Conservation (phyloP, 2,888 invertebrate genomes). For the Himalopsyche tibetana region DNA sequence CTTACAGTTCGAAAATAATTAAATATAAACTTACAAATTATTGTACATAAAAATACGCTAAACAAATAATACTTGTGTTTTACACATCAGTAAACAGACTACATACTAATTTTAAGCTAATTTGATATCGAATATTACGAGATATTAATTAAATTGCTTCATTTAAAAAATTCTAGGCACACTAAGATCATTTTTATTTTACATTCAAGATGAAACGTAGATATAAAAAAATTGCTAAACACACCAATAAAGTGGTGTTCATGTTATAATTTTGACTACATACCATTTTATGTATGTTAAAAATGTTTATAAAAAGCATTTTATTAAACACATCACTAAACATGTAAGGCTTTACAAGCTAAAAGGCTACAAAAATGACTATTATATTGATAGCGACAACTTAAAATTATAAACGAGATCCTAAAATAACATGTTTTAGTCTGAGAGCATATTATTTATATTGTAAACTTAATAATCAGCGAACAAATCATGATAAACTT, state of each 20-base stretch:
- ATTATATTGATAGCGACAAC: slow-evolving; percentile 44
- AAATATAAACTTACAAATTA: slow-evolving; percentile 32
- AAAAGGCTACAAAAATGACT: slow-evolving; percentile 55
- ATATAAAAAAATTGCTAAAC: background rate
- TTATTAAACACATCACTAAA: slow-evolving; percentile 50
- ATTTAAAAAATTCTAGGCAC: slow-evolving; percentile 40
- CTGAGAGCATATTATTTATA: slow-evolving; percentile 26
- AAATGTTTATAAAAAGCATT: slow-evolving; percentile 41
- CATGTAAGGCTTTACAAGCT: slow-evolving; percentile 58
- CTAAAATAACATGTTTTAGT: slow-evolving; percentile 35
- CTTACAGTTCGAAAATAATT: slow-evolving; percentile 5
- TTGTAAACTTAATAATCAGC: background rate
- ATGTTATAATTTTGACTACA: slow-evolving; percentile 22
- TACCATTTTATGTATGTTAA: slow-evolving; percentile 11
- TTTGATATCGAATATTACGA: slow-evolving; percentile 25
- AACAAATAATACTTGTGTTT: slow-evolving; percentile 55
- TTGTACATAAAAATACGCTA: slow-evolving; percentile 49
- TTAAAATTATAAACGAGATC: slow-evolving; percentile 46
- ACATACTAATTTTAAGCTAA: slow-evolving; percentile 22
- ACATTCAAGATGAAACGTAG: slow-evolving; percentile 21
- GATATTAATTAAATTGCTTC: slow-evolving; percentile 34
- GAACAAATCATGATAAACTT: slow-evolving; percentile 26
- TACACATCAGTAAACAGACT: slow-evolving; percentile 46
- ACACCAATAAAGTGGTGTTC: slow-evolving; percentile 40
- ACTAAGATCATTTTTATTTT: slow-evolving; percentile 17